Evolutionary conservation across 2,113 vertebrate species (phyloP).

Genomic region (Psophia crepitans): DNA sequence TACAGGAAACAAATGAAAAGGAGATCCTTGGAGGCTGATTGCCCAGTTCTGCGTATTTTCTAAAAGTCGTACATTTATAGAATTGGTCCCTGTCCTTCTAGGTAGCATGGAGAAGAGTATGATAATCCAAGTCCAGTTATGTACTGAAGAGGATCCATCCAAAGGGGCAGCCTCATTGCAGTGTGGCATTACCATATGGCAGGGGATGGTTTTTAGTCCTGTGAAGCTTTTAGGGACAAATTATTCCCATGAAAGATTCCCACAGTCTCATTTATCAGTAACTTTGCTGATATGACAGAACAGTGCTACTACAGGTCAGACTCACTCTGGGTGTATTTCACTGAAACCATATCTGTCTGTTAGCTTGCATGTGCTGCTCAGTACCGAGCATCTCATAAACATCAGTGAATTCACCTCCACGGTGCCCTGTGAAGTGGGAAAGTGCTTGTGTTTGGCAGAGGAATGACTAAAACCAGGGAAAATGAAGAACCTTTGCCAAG

Average conservation of each 20-base stretch:
- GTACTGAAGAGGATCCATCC: neutral
- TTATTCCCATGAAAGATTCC: neutral
- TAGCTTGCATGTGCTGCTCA: neutral
- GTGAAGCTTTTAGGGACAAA: neutral
- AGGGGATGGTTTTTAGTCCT: neutral
- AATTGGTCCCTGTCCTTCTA: neutral
- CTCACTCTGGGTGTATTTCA: neutral
- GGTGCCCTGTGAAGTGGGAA: neutral
- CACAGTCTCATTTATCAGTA: neutral
- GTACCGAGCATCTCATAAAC: neutral
- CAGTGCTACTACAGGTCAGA: neutral
- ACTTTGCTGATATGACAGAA: neutral
- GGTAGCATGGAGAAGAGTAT: neutral
- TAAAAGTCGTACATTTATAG: neutral
- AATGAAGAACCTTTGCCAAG: neutral
- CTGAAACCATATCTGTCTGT: neutral
- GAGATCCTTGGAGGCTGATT: neutral
- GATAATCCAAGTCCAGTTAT: neutral
- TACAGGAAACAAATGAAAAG: neutral
- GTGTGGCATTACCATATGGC: neutral
- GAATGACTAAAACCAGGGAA: neutral
- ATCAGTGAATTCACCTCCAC: neutral
- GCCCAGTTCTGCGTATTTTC: neutral
- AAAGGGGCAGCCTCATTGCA: neutral
- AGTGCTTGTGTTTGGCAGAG: neutral